Base-by-base conservation (phyloP, 2,888 invertebrate species). In the Drosophila flavopinicola region DNA sequence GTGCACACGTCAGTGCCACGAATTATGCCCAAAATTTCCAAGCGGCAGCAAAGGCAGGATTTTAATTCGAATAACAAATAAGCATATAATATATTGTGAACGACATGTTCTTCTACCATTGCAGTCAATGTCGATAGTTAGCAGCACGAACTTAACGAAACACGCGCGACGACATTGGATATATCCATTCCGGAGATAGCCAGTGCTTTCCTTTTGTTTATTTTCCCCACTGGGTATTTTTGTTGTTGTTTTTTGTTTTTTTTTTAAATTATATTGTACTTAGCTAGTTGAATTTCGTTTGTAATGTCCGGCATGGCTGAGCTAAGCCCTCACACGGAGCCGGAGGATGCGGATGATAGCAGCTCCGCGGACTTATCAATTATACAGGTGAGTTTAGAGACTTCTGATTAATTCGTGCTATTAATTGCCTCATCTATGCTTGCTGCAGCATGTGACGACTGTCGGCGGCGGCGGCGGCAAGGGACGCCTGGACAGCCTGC, bases 1-100 rank as follows among this genome's bases (percentile, higher is more conserved):
- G 74, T 79, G 84, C 79, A 79, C 79, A 79, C 79, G 79, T 79
- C 79, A 79, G 84, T 79, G 79, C 79, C 79, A 79, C 79, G 79
- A 79, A 79, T 58, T 76, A 51, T 41, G 41, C 20, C 54, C 11
- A 45, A 39, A 52, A 35, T 24, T 54, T 49, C 38, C n/a, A 45
- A 70, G 37, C 48, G 33, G 45, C 39, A 39, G 44, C 29, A 11
- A 11, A 11, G 4, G 2, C 4, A 44, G 20, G 30, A 5, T 30
- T 44, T 23, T 6, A 9, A 11, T 9, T 20, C 20, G 9, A 30
- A 44, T 30, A 20, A 2, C 9, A 30, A 11, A 24, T 29, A 11
- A n/a, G n/a, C n/a, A n/a, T n/a, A n/a, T n/a, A 3, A 10, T 30
- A 30, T 44, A 25, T 32, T 32, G 15, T n/a, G 13, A 3, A 32